Conservation (phyloP, 2,888 invertebrate species). For the Scaeva pyrastri region DNA sequence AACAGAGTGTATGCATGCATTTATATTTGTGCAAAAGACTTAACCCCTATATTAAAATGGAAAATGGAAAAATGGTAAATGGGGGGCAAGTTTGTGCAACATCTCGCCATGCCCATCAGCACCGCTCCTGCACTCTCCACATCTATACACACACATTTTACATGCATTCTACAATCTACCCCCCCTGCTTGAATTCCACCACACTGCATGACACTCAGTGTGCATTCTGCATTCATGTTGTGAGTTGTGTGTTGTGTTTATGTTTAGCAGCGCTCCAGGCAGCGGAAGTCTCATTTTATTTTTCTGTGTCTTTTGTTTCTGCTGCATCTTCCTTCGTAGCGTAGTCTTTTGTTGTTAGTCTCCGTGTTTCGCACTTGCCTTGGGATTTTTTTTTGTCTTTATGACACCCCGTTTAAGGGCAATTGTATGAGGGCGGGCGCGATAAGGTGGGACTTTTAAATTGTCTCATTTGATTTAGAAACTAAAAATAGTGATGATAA, state of each 20-base stretch:
- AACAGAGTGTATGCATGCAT: conserved; percentile 9
- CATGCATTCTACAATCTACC: not conserved
- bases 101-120: too few relatives aligned
- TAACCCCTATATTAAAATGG: conserved; percentile 69
- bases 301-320: conserved; percentile 66
- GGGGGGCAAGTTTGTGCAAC: conserved; percentile 68
- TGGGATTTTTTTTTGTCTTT: conserved; percentile 42
- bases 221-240: conserved; percentile 58
- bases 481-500: conserved; percentile 69
- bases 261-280: conserved; percentile 73
- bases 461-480: conserved; percentile 73
- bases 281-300: conserved; percentile 75
- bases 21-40: conserved; percentile 38
- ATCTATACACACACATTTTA: not conserved
- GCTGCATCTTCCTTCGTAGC: conserved; percentile 60
- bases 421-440: conserved; percentile 34
- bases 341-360: conserved; percentile 63
- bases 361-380: conserved; percentile 71
- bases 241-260: too few relatives aligned
- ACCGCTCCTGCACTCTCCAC: conserved; percentile 26
- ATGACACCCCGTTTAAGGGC: conserved; percentile 45
- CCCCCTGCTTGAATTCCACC: conserved; percentile 35
- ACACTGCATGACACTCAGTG: conserved; percentile 37
- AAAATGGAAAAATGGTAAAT: conserved; percentile 66
- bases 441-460: conserved; percentile 52